Base-by-base conservation (phyloP, 2,113 vertebrate species). In the Dunckerocampus dactyliophorus region DNA sequence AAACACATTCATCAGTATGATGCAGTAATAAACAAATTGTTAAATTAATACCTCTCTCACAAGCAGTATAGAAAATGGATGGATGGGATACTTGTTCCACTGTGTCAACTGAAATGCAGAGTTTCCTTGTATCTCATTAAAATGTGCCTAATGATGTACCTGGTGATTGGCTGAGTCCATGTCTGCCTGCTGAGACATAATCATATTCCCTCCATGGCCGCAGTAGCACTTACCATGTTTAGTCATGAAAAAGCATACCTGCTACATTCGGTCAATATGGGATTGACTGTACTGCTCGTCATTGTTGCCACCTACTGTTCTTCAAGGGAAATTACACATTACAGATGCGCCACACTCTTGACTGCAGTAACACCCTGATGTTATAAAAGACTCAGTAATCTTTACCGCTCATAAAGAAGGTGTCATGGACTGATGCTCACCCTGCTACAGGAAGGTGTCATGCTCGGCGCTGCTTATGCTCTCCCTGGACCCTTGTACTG, bases 391-490 rank as follows among this genome's bases (percentile, higher is more conserved):
- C 12, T 47, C 17, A 24, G n/a, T 16, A 21, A 50, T 11, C 17
- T 53, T 16, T 15, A 22, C 53, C 28, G 13, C 49, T 57, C 60
- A 21, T 55, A 9, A 20, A 28, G 13, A 56, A 62, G 31, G 17
- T 13, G 31, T 16, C 19, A 1, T 46, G 57, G 52, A 73, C 66
- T 47, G 64, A 22, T 37, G 50, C 22, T 71, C 11, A 42, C 17
- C 37, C 55, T 13, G 79, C 90, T 95, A 96, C 90, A 97, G 92
- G 71, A 95, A 94, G 1, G 96, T 97, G 89, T 98, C 96, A 22
- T 95, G 94, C 82, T 95, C 95, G 39, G 74, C 80, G 65, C 93
- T 97, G 55, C 85, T 94, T 81, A 97, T 88, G 76, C 95, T 98
- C 82, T 94, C 94, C 79, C 82, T 92, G 80, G 95, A 97, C 50